phyloP scores from a whole-genome alignment of 2,113 vertebrate species.

The Rhineura floridana region DNA sequence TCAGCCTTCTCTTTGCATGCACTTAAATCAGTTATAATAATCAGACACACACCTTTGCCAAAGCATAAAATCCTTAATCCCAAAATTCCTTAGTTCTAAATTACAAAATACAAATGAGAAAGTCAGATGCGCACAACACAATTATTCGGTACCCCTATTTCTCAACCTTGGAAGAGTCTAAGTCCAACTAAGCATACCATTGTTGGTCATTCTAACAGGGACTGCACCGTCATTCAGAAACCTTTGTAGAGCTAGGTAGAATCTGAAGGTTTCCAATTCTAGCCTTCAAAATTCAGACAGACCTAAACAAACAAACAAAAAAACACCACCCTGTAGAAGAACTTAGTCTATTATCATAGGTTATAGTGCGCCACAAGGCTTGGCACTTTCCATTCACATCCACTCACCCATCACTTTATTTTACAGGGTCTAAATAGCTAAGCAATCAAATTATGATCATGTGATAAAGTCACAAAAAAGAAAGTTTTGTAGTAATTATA shows the following conservation, averaged over 20 bases:
- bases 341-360: background rate
- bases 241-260: background rate
- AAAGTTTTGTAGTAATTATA: slow-evolving; percentile 42
- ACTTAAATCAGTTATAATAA: too few relatives aligned
- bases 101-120: slow-evolving; percentile 33
- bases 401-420: background rate
- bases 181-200: background rate
- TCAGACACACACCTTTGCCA: too few relatives aligned
- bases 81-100: too few relatives aligned
- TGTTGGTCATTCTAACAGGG: background rate
- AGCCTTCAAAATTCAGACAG: background rate
- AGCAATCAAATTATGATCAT: slow-evolving; percentile 9
- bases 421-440: background rate
- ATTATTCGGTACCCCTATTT: slow-evolving; percentile 23
- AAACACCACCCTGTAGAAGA: background rate
- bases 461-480: slow-evolving; percentile 40
- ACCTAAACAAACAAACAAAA: too few relatives aligned
- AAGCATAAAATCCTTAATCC: too few relatives aligned
- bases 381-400: background rate
- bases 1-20: too few relatives aligned
- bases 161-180: background rate
- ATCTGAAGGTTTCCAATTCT: background rate
- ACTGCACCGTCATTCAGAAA: background rate
- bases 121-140: slow-evolving; percentile 26
- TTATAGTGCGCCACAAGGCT: background rate